phyloP scores from a whole-genome alignment of 2,797 vertebrate genomes.

The Mormyrops boulengeri region DNA sequence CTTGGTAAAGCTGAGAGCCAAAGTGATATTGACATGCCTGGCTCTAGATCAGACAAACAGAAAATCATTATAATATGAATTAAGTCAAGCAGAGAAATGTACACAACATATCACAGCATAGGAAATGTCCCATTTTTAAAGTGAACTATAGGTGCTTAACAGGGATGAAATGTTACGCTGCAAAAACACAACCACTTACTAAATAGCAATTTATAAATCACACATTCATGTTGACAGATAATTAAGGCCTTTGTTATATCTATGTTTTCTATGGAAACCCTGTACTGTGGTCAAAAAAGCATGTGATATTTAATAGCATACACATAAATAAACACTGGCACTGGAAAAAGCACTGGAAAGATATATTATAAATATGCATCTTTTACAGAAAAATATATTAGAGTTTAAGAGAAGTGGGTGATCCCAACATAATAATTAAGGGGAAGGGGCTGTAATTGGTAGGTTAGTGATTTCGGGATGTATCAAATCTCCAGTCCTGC shows the following conservation, averaged over 20 bases:
- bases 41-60: constrained; percentile 45
- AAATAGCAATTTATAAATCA: background rate
- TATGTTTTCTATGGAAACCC: background rate
- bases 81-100: background rate
- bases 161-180: background rate
- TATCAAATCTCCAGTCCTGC: background rate
- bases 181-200: background rate
- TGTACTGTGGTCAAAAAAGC: background rate
- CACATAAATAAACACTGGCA: background rate
- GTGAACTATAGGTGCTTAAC: background rate
- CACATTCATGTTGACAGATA: background rate
- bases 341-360: background rate
- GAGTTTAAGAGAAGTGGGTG: background rate
- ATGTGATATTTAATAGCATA: background rate
- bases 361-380: background rate
- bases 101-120: background rate
- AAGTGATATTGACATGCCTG: constrained; percentile 46
- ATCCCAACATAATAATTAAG: background rate
- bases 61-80: background rate
- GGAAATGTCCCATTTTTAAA: background rate
- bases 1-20: constrained; percentile 58
- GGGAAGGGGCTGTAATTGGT: background rate
- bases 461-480: background rate
- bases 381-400: background rate
- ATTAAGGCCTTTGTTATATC: background rate